A percentile compares a stretch with the other conserved stretches of the same genome.
phyloP scores from a whole-genome alignment of 2,797 vertebrate species.

The Margarornis squamiger region DNA sequence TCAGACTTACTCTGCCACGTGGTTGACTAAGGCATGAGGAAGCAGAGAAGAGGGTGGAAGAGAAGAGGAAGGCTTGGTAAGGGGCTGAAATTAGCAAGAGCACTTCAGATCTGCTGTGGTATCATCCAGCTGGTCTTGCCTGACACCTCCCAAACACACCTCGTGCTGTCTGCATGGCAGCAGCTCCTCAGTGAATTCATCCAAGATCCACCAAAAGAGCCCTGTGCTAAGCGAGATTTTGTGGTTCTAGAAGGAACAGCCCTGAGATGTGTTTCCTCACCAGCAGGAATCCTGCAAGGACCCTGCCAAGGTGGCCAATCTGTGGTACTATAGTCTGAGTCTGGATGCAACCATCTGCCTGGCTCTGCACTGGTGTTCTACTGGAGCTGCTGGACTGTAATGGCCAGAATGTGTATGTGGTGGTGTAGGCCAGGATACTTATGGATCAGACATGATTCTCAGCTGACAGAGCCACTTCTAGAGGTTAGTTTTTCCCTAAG shows the following conservation, averaged over 20 bases:
- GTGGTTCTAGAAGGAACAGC: neutral
- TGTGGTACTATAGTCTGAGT: neutral
- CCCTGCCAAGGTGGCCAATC: neutral
- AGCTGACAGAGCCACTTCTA: neutral
- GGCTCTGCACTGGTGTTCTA: neutral
- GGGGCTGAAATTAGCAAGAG: neutral
- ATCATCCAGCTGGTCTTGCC: neutral
- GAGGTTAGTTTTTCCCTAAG: neutral
- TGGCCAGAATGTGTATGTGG: neutral
- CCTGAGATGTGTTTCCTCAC: accelerated
- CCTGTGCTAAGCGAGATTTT: neutral
- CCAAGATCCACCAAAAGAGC: neutral
- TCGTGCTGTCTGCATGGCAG: neutral
- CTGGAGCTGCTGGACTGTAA: neutral
- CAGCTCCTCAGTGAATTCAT: neutral
- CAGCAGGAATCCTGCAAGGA: neutral
- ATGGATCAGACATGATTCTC: neutral
- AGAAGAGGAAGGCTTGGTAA: slow-evolving; percentile 12
- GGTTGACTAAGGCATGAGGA: slow-evolving; percentile 39
- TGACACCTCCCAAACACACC: neutral
- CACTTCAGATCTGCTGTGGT: neutral
- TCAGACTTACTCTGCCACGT: slow-evolving; percentile 31
- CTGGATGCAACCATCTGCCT: neutral
- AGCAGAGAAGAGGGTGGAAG: slow-evolving; percentile 2
- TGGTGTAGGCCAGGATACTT: neutral